Base-by-base conservation (phyloP, 2,888 invertebrate genomes). In the Caenorhabditis sp. region DNA sequence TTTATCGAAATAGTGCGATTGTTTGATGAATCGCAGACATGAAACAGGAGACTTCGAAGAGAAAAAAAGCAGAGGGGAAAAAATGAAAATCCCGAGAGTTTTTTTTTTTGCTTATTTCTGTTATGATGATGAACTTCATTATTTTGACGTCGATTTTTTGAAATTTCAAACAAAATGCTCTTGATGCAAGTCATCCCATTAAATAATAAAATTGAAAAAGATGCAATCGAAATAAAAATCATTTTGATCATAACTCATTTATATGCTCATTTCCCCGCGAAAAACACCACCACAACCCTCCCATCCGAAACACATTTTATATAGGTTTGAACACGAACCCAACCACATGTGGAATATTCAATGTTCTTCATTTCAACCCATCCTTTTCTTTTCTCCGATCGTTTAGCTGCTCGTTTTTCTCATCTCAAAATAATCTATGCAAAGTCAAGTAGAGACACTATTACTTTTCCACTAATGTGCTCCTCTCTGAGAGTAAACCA, bases 1-100 rank as follows among this genome's bases (percentile, higher is more conserved):
- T 21, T 23, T 21, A 21, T 56, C 57, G 59, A 71, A 61, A 71
- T 63, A 71, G 66, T 71, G 67, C 67, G 71, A 66, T 63, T 70
- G 49, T 58, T 57, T 43, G 50, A 25, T 63, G 66, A 63, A 57
- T 57, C 67, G 67, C 63, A 71, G 67, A 71, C 26, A 56, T 53
- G 53, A 53, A 53, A 53, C 25, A 21, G 53, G 43, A 52, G 23
- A 52, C 52, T n/a, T 36, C 14, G 38, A 59, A 59, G 64, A 72
- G 56, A 62, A 67, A 65, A 72, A 64, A 62, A 64, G 59, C 61
- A 71, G 71, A 67, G 59, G 66, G 26, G 17, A n/a, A 56, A 26
- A 27, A n/a, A 26, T 21, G 56, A 56, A 56, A 56, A 26, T 17
- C 17, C 56, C 53, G 53, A 43, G 43, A 12, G 14, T 43, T 43